These are phyloP conservation scores for Vombatus ursinus DNA, from an alignment of 2,113 vertebrate genomes.

Conservation along the genomic window DNA sequence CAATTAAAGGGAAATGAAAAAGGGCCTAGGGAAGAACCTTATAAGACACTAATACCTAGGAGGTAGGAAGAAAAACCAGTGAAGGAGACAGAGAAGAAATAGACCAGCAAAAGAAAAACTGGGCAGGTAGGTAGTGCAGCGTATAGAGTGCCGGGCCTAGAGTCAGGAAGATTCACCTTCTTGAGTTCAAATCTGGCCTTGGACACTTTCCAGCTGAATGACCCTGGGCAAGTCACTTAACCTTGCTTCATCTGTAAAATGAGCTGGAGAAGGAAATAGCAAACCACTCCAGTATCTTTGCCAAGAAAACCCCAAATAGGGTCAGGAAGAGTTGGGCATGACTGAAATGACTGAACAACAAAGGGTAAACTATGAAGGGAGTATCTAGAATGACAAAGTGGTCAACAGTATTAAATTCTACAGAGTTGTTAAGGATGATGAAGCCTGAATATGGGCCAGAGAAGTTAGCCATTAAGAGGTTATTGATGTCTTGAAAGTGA, in stretches of 20 bases:
- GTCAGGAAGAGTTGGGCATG: background rate
- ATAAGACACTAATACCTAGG: background rate
- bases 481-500: background rate
- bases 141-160: background rate
- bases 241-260: background rate
- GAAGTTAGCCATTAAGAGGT: background rate
- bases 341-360: no score
- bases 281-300: no score
- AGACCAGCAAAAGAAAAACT: background rate
- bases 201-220: background rate
- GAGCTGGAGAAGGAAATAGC: background rate
- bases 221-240: background rate
- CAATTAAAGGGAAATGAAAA: background rate
- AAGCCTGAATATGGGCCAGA: background rate
- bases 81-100: background rate
- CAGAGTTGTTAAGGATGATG: background rate
- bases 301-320: background rate
- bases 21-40: background rate
- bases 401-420: background rate
- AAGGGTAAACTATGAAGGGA: background rate
- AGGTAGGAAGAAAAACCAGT: background rate
- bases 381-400: background rate
- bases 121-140: no score
- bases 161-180: background rate
- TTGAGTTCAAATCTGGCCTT: background rate